phyloP scores from a whole-genome alignment of 2,888 invertebrate genomes.

The Altica lythri region DNA sequence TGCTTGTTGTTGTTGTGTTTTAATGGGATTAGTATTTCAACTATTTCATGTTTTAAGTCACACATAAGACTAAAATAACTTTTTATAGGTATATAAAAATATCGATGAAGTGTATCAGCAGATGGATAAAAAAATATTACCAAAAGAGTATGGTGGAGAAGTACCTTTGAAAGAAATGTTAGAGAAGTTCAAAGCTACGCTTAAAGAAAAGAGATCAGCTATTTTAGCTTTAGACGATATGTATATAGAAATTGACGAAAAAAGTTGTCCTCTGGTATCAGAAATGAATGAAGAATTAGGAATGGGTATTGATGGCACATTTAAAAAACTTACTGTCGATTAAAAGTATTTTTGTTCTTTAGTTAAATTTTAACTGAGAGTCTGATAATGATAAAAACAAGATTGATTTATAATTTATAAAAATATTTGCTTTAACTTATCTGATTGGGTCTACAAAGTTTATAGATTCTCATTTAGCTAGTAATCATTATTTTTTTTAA shows the following conservation, averaged over 20 bases:
- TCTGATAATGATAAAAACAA: no score
- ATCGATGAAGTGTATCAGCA: conserved; percentile 73
- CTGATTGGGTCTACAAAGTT: no score
- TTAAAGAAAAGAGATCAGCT: conserved; percentile 67
- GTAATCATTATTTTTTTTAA: no score
- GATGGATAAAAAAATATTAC: conserved; percentile 76
- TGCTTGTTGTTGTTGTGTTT: no score
- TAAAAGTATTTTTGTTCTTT: no score
- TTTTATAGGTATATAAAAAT: conserved; percentile 71
- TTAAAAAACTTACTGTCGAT: conserved; percentile 83
- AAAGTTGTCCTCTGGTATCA: conserved; percentile 53
- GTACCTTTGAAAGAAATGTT: conserved; percentile 82
- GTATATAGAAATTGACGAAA: conserved; percentile 71
- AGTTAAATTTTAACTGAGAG: no score
- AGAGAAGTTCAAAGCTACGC: conserved; percentile 69
- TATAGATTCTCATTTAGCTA: no score
- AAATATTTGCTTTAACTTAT: no score
- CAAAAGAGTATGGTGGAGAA: conserved; percentile 87
- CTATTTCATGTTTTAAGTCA: no score
- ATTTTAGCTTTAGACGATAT: conserved; percentile 76
- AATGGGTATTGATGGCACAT: conserved; percentile 78
- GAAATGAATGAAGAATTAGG: conserved; percentile 69
- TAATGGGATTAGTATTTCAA: no score
- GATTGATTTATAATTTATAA: no score
- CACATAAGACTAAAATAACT: no score